Conservation (phyloP, 2,888 invertebrate species). For the Oegoconia quadripuncta region DNA sequence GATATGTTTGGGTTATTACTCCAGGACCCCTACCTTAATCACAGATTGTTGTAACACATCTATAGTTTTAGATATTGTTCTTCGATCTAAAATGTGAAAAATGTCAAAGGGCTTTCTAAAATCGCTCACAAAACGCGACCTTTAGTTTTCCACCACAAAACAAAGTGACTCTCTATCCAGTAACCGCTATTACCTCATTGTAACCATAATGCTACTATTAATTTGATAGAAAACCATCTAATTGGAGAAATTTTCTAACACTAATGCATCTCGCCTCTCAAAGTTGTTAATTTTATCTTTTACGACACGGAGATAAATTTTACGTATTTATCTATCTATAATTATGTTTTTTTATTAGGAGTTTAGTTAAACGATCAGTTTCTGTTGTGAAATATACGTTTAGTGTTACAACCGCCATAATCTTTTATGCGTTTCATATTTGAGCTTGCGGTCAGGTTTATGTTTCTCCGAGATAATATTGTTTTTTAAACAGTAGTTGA, state of each 20-base stretch:
- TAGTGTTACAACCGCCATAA: slow-evolving; percentile 7
- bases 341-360: slow-evolving; percentile 25
- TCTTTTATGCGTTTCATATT: slow-evolving; percentile 5
- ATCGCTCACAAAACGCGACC: too few species aligned
- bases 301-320: slow-evolving; percentile 19
- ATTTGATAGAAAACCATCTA: slow-evolving; percentile 47
- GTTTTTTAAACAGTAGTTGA: too few species aligned
- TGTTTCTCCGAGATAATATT: not conserved
- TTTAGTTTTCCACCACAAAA: too few species aligned
- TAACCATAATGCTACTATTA: slow-evolving; percentile 28
- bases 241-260: slow-evolving; percentile 45
- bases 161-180: too few species aligned
- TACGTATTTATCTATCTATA: slow-evolving; percentile 21
- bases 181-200: too few species aligned
- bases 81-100: too few species aligned
- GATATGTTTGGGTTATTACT: too few species aligned
- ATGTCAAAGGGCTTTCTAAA: too few species aligned
- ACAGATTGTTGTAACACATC: too few species aligned
- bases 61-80: too few species aligned
- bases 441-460: slow-evolving; percentile 6
- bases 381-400: slow-evolving; percentile 9
- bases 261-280: slow-evolving; percentile 25
- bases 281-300: slow-evolving; percentile 29
- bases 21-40: too few species aligned
- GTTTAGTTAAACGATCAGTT: slow-evolving; percentile 22